A percentile compares a stretch with the other conserved stretches of the same genome.
Conservation (phyloP, 1,140 invertebrate species). For the Drosophila willistoni region DNA sequence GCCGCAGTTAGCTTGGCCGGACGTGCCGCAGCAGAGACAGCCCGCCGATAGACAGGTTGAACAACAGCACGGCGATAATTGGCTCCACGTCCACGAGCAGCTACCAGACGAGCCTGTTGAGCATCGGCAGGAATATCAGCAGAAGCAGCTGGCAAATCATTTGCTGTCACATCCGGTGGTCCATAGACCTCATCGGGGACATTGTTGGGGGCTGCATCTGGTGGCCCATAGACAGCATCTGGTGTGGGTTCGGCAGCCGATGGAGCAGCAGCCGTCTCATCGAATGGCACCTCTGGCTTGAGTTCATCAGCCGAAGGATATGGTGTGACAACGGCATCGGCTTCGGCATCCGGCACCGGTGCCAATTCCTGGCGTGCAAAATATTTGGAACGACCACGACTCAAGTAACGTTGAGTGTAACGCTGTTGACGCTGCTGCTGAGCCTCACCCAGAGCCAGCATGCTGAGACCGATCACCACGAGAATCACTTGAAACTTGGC, state of each 20-base stretch:
- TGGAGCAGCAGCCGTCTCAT: constrained; percentile 60
- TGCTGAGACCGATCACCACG: constrained; percentile 39
- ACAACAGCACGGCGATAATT: constrained; percentile 53
- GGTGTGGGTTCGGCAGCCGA: constrained; percentile 58
- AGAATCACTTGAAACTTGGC: constrained; percentile 62
- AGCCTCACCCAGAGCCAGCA: constrained; percentile 47
- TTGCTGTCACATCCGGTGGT: constrained; percentile 67
- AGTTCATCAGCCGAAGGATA: constrained; percentile 77
- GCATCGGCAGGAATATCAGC: constrained; percentile 63
- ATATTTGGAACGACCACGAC: constrained; percentile 61
- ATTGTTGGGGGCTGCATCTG: constrained; percentile 64
- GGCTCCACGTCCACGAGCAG: constrained; percentile 53
- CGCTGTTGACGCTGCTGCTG: constrained; percentile 53
- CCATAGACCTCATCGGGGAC: constrained; percentile 76
- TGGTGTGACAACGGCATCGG: constrained; percentile 67
- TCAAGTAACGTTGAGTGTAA: constrained; percentile 47
- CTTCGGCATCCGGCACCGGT: constrained; percentile 45
- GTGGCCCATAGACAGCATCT: constrained; percentile 75
- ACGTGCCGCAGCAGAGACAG: constrained; percentile 47
- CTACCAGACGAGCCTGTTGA: constrained; percentile 63
- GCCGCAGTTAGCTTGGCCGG: constrained; percentile 61
- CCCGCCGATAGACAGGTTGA: constrained; percentile 54
- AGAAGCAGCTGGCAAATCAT: constrained; percentile 63
- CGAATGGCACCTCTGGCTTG: constrained; percentile 76
- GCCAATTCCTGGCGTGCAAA: constrained; percentile 72